phyloP scores from a whole-genome alignment of 2,888 invertebrate genomes.

The Sthenelais limicola region DNA sequence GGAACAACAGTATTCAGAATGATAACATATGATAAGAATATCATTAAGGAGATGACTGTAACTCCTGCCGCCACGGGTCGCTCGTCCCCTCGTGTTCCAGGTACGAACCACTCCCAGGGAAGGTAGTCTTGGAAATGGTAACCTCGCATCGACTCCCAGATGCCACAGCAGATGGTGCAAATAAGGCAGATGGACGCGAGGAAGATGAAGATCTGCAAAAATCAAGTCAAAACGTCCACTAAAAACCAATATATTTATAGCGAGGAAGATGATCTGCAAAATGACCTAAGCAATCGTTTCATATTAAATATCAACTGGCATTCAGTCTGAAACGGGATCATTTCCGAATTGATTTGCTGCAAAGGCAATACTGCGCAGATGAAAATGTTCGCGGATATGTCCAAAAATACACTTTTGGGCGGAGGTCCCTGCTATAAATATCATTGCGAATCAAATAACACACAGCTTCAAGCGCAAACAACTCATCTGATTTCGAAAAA shows the following conservation, averaged over 20 bases:
- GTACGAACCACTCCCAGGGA: slow-evolving; percentile 95
- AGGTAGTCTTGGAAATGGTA: slow-evolving; percentile 79
- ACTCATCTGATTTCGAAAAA: too few relatives aligned
- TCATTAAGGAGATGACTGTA: slow-evolving; percentile 92
- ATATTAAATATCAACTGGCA: too few relatives aligned
- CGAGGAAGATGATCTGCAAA: neutral
- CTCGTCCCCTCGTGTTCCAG: slow-evolving; percentile 71
- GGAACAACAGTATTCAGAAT: slow-evolving; percentile 82
- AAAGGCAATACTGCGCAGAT: too few relatives aligned
- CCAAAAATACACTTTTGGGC: too few relatives aligned
- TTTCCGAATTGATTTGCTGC: too few relatives aligned
- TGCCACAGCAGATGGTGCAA: slow-evolving; percentile 96
- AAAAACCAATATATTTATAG: too few relatives aligned
- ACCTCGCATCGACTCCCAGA: slow-evolving; percentile 96
- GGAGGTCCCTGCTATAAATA: too few relatives aligned
- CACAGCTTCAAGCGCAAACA: too few relatives aligned
- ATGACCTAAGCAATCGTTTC: neutral
- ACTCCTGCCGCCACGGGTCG: slow-evolving; percentile 59
- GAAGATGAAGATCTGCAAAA: slow-evolving; percentile 95
- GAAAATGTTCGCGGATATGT: too few relatives aligned
- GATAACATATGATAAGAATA: slow-evolving; percentile 99
- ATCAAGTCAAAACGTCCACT: neutral
- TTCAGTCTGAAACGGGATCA: too few relatives aligned
- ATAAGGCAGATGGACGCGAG: slow-evolving; percentile 97
- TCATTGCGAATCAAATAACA: too few relatives aligned